These are phyloP conservation scores for Lomographa bimaculata DNA, from an alignment of 2,888 invertebrate genomes.

Conservation along the genomic window DNA sequence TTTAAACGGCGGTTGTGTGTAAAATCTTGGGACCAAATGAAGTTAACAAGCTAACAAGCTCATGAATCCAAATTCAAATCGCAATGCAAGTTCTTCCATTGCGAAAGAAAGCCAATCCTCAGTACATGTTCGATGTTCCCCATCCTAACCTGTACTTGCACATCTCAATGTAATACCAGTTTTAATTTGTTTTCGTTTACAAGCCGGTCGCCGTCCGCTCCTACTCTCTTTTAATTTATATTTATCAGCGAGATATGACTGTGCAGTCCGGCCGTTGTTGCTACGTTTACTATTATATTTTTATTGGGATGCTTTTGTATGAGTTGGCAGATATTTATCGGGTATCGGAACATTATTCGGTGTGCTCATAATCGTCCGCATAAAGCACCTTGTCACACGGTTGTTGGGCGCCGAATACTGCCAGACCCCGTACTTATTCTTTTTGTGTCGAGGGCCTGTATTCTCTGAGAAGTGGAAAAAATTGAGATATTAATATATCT, in stretches of 20 bases:
- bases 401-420: slow-evolving; percentile 80
- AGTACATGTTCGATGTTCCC: slow-evolving; percentile 44
- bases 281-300: slow-evolving; percentile 82
- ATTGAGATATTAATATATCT: slow-evolving; percentile 83
- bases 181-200: slow-evolving; percentile 63
- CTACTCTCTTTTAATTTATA: slow-evolving; percentile 67
- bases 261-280: slow-evolving; percentile 78
- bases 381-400: slow-evolving; percentile 84
- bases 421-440: slow-evolving; percentile 71
- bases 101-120: slow-evolving; percentile 42
- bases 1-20: too few relatives aligned
- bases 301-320: slow-evolving; percentile 83
- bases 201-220: slow-evolving; percentile 41
- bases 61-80: too few relatives aligned
- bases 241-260: slow-evolving; percentile 77
- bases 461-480: slow-evolving; percentile 82
- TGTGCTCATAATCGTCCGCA: slow-evolving; percentile 80
- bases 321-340: slow-evolving; percentile 84
- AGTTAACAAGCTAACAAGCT: too few relatives aligned
- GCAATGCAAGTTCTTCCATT: too few relatives aligned
- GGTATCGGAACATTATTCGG: slow-evolving; percentile 82
- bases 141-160: slow-evolving; percentile 43
- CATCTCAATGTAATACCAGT: slow-evolving; percentile 52
- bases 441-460: slow-evolving; percentile 76
- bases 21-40: too few relatives aligned